A percentile compares a stretch with the other conserved stretches of the same genome.
phyloP scores from a whole-genome alignment of 2,888 invertebrate species.

The Psylliodes chrysocephalus region DNA sequence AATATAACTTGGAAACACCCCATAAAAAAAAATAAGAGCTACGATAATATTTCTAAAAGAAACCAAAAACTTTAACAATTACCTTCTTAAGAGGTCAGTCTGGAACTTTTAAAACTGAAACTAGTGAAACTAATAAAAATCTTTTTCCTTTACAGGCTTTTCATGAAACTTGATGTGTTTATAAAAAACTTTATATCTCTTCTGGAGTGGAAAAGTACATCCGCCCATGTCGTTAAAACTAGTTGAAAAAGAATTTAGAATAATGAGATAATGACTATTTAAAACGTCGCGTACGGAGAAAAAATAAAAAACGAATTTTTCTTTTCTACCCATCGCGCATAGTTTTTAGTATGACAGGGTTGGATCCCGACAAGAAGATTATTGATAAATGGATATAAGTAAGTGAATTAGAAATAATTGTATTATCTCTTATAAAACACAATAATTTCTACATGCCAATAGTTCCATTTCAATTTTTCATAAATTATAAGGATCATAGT shows the following conservation, averaged over 20 bases:
- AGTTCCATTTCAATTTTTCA: too few relatives aligned
- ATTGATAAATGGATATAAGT: too few relatives aligned
- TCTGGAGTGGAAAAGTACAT: slow-evolving; percentile 2
- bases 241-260: slow-evolving; percentile 6
- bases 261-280: slow-evolving; percentile 22
- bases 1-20: too few relatives aligned
- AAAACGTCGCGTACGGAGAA: slow-evolving; percentile 3
- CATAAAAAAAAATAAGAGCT: too few relatives aligned
- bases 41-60: background rate
- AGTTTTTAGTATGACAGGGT: too few relatives aligned
- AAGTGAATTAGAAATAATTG: too few relatives aligned
- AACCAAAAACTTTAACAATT: background rate
- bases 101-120: background rate
- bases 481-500: too few relatives aligned
- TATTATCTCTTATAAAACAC: too few relatives aligned
- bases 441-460: too few relatives aligned
- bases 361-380: too few relatives aligned
- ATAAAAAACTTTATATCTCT: slow-evolving; percentile 19
- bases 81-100: background rate
- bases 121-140: background rate
- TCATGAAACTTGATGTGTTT: slow-evolving; percentile 7
- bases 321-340: too few relatives aligned
- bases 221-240: slow-evolving; percentile 20
- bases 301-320: slow-evolving; percentile 16
- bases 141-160: background rate